These are phyloP conservation scores for Hemaris fuciformis DNA, from an alignment of 2,888 invertebrate species.

Conservation along the genomic window DNA sequence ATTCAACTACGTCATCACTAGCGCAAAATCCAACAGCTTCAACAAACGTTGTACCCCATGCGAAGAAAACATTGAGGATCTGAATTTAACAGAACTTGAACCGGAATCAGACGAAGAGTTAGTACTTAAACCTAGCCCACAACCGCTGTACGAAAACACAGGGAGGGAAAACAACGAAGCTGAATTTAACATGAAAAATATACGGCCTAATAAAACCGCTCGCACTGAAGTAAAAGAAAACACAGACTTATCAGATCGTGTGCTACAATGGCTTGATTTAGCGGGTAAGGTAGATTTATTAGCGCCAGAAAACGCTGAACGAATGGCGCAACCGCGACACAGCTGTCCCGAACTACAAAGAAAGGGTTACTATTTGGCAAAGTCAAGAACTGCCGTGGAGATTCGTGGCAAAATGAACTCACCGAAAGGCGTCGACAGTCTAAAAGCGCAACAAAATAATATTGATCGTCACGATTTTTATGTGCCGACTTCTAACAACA, in stretches of 20 bases:
- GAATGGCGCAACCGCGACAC: conserved; percentile 68
- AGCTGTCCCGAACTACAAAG: conserved; percentile 71
- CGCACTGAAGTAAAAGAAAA: conserved; percentile 57
- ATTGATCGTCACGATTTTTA: conserved; percentile 74
- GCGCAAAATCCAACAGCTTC: conserved; percentile 47
- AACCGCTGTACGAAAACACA: conserved; percentile 50
- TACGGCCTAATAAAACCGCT: conserved; percentile 62
- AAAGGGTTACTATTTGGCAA: conserved; percentile 48
- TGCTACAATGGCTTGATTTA: conserved; percentile 89
- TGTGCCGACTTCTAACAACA: conserved; percentile 70
- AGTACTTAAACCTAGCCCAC: conserved; percentile 50
- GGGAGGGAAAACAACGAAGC: conserved; percentile 41
- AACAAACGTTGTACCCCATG: conserved; percentile 38
- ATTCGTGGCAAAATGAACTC: conserved; percentile 45
- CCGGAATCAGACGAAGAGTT: conserved; percentile 57
- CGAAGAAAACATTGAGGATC: conserved; percentile 49
- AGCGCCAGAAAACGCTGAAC: conserved; percentile 55
- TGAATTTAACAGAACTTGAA: conserved; percentile 59
- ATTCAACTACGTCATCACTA: conserved; percentile 60
- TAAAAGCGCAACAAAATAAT: conserved; percentile 56
- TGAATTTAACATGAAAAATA: conserved; percentile 55
- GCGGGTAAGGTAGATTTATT: conserved; percentile 82
- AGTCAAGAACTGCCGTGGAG: conserved; percentile 65
- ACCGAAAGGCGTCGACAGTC: conserved; percentile 50
- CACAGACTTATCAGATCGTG: conserved; percentile 84